phyloP scores from a whole-genome alignment of 2,888 invertebrate genomes.

The Idaea dimidiata region DNA sequence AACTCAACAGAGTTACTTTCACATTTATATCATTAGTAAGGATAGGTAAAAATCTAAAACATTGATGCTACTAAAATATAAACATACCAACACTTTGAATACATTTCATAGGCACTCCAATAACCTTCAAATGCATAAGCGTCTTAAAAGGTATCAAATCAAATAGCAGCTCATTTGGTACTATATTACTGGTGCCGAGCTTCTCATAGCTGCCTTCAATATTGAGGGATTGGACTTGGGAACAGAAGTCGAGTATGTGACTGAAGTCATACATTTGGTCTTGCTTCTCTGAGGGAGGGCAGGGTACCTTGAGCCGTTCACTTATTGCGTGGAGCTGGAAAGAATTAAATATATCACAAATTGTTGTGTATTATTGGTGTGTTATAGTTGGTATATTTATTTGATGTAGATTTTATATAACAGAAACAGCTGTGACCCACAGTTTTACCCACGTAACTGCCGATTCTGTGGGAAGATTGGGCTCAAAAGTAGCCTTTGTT shows the following conservation, averaged over 20 bases:
- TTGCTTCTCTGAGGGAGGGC: constrained; percentile 88
- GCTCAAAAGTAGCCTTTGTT: too few relatives aligned
- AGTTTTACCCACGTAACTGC: too few relatives aligned
- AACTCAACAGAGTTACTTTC: too few relatives aligned
- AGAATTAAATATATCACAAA: too few relatives aligned
- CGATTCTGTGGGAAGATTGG: too few relatives aligned
- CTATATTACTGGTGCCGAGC: constrained; percentile 91
- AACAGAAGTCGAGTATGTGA: constrained; percentile 93
- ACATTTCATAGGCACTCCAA: constrained; percentile 84
- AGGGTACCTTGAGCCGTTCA: constrained; percentile 91
- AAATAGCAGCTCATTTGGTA: constrained; percentile 88
- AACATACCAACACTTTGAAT: constrained; percentile 82
- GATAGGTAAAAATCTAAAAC: too few relatives aligned
- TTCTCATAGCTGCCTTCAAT: constrained; percentile 85
- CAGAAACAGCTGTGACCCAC: too few relatives aligned
- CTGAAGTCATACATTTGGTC: constrained; percentile 94
- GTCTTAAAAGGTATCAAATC: constrained; percentile 92
- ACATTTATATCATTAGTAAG: too few relatives aligned
- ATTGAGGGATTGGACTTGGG: constrained; percentile 85
- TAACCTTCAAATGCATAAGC: constrained; percentile 85
- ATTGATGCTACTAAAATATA: constrained; percentile 10
- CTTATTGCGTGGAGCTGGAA: constrained; percentile 93
- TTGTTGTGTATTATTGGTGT: too few relatives aligned
- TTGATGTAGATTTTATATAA: too few relatives aligned
- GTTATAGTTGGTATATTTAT: too few relatives aligned